Base-by-base conservation (phyloP, 2,113 vertebrate species). In the Brevimyrus niger region DNA sequence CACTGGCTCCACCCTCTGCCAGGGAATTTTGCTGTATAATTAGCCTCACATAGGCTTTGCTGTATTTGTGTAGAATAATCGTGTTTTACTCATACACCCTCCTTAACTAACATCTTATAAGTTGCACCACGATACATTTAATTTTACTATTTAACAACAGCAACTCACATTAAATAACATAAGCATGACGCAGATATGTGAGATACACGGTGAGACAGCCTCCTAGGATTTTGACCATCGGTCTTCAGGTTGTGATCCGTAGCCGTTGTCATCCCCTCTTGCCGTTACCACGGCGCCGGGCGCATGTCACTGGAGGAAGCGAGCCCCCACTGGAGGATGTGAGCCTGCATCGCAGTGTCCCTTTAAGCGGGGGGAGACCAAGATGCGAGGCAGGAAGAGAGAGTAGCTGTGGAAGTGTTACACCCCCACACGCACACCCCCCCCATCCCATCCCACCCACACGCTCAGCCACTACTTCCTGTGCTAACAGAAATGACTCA, bases 401-500 rank as follows among this genome's bases (percentile, higher is more conserved):
- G 82, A 23, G 23, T 44, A 84, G 82, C 82, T 47, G 82, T 35
- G 85, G 85, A 53, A 53, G 48, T 53, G n/a, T 82, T 46, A 89
- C 88, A 53, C 88, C 88, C 69, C 88, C 88, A 89, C 88, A 89
- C 65, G 19, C 65, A 19, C 65, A 48, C 61, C 55, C 35, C 46
- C 17, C 17, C 17, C 17, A 61, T 27, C 51, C 31, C 87, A 38
- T 73, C 58, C 42, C 61, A 47, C 61, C 44, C 86, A 55, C 87
- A 47, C 61, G 11, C 55, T 47, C 53, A 55, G 84, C 58, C 58
- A 23, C 84, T 13, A 84, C 85, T 89, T 89, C 89, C 89, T 89
- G 85, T 89, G 65, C 89, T 87, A 87, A 58, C 89, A 89, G 85
- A 87, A 87, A 87, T 89, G 89, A 89, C 89, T 89, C 89, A 89